A percentile compares a stretch with the other conserved stretches of the same genome.
phyloP scores from a whole-genome alignment of 1,140 invertebrate genomes.

The Saccostrea glomerata region DNA sequence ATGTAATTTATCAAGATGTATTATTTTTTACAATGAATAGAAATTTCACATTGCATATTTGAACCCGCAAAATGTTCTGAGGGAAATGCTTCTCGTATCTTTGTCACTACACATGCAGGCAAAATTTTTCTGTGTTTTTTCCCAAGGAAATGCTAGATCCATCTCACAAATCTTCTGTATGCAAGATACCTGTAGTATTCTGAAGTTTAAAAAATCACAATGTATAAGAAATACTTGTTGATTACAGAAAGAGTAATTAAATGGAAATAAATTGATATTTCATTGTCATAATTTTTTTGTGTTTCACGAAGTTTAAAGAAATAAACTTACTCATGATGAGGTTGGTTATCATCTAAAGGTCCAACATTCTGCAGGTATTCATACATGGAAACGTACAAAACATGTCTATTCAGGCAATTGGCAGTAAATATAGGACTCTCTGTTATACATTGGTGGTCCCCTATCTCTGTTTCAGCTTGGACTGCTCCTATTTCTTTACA shows the following conservation, averaged over 20 bases:
- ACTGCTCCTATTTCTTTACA: constrained; percentile 19
- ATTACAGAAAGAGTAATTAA: no score
- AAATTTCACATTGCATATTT: background rate
- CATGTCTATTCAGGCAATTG: constrained; percentile 31
- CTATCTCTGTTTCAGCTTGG: no score
- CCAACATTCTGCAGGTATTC: constrained; percentile 36
- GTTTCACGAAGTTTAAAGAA: background rate
- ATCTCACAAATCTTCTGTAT: background rate
- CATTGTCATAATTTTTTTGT: background rate
- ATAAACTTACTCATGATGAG: background rate
- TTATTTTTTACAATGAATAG: background rate
- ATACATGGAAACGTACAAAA: constrained; percentile 18
- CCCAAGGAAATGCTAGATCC: background rate
- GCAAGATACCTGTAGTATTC: background rate
- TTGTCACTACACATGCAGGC: background rate
- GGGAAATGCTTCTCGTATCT: background rate
- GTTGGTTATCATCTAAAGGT: constrained; percentile 35
- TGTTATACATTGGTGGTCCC: constrained; percentile 4
- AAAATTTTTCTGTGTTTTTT: background rate
- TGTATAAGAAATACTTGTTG: no score
- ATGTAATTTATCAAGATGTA: background rate
- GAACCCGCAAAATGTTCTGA: background rate
- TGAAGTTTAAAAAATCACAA: background rate
- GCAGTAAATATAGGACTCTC: background rate
- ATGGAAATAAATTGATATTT: background rate